Evolutionary conservation across 35 echinoderm and acorn worm species (phyloP).

Genomic region (Anneissia japonica): DNA sequence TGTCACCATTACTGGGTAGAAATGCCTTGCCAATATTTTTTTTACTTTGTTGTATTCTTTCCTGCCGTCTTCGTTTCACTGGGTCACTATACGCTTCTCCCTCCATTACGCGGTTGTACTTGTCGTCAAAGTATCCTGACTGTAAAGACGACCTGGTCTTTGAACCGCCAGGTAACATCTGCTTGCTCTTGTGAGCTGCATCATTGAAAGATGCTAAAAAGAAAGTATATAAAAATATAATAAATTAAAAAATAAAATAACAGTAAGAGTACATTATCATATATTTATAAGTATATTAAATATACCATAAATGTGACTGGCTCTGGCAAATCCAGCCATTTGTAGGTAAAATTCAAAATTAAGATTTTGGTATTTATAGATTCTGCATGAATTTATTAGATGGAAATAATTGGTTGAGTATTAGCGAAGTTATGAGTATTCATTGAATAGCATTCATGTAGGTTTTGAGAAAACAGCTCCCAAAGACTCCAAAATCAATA

Average conservation of each 20-base stretch:
- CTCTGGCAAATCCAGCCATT: too few relatives aligned
- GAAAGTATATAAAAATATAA: background rate
- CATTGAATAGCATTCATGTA: too few relatives aligned
- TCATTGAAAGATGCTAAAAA: constrained; percentile 77
- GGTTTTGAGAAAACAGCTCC: too few relatives aligned
- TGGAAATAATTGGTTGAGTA: too few relatives aligned
- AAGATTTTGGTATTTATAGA: too few relatives aligned
- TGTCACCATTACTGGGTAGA: constrained; percentile 91
- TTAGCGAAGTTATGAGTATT: too few relatives aligned
- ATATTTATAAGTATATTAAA: too few relatives aligned
- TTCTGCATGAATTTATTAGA: too few relatives aligned
- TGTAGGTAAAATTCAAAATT: too few relatives aligned
- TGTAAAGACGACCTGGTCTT: constrained; percentile 70
- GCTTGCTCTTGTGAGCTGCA: constrained; percentile 73
- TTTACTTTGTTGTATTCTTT: constrained; percentile 57
- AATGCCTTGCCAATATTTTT: constrained; percentile 94
- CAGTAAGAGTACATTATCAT: too few relatives aligned
- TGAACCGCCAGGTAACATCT: constrained; percentile 94
- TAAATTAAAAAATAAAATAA: background rate
- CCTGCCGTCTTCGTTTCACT: constrained; percentile 82
- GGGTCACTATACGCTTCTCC: constrained; percentile 91
- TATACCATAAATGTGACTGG: too few relatives aligned
- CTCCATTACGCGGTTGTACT: constrained; percentile 77
- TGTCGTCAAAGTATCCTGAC: constrained; percentile 88
- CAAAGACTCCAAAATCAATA: too few relatives aligned